Conservation (phyloP, 64 coral and sea anemone species). For the Actinia tenebrosa region DNA sequence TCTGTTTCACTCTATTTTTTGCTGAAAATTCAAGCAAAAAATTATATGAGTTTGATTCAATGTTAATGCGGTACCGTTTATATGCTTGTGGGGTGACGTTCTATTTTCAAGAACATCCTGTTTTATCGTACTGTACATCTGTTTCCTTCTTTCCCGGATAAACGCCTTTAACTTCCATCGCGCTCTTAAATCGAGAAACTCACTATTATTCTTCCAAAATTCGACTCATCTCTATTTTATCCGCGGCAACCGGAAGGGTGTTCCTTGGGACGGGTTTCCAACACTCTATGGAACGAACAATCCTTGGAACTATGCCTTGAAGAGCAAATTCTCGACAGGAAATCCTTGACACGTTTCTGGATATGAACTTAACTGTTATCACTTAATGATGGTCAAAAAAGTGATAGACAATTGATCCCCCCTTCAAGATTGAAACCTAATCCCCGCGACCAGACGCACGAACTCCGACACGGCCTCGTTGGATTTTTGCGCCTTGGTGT, state of each 20-base stretch:
- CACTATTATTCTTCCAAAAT: not conserved
- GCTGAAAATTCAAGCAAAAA: no score
- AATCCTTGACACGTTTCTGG: not conserved
- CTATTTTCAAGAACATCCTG: no score
- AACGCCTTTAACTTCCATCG: no score
- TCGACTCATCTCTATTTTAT: not conserved
- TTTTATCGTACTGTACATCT: no score
- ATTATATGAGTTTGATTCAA: no score
- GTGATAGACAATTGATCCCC: not conserved
- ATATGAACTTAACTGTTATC: not conserved
- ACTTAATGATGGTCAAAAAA: constrained; percentile 5
- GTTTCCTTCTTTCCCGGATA: no score
- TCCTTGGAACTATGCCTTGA: not conserved
- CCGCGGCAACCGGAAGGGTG: not conserved
- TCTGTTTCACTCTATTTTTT: no score
- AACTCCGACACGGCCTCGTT: not conserved
- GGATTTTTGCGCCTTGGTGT: not conserved
- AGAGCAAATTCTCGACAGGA: not conserved
- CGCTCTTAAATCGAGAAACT: no score
- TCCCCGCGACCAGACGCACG: not conserved
- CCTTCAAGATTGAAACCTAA: not conserved
- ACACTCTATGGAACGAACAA: not conserved
- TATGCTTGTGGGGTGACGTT: no score
- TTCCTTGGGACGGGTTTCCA: not conserved
- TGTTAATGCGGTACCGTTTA: no score